These are phyloP conservation scores for Ferdinandea cuprea DNA, from an alignment of 2,888 invertebrate genomes.

Conservation along the genomic window DNA sequence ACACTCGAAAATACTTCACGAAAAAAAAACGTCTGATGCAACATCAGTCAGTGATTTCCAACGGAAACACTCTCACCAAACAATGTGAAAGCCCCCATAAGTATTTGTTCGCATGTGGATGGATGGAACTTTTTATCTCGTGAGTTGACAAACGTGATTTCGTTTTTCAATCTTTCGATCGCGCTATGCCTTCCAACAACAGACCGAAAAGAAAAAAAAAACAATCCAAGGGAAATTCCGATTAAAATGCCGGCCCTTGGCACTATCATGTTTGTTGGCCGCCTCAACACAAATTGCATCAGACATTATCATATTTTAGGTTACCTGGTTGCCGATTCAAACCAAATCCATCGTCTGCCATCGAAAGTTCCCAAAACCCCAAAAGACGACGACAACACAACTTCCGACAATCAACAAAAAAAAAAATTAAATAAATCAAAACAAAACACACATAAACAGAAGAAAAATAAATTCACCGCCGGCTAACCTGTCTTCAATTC, in stretches of 20 bases:
- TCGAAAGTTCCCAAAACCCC: constrained; percentile 48
- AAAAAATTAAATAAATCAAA: constrained; percentile 12
- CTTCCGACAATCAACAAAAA: constrained; percentile 28
- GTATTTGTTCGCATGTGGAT: not conserved
- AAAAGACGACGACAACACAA: constrained; percentile 40
- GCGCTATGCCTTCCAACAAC: too few relatives aligned
- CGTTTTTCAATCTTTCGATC: not conserved
- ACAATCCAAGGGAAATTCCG: not conserved
- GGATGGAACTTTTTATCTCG: constrained; percentile 16
- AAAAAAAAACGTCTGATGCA: constrained; percentile 49
- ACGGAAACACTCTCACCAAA: not conserved
- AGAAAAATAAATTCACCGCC: constrained; percentile 31
- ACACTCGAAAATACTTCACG: not conserved
- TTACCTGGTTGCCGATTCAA: constrained; percentile 31
- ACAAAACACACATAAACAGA: constrained; percentile 27
- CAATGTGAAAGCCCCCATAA: constrained; percentile 21
- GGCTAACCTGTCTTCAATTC: constrained; percentile 16
- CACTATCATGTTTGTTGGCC: not conserved
- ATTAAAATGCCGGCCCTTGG: not conserved
- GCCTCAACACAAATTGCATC: not conserved
- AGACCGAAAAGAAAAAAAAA: too few relatives aligned
- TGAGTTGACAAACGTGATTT: constrained; percentile 18
- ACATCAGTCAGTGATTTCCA: constrained; percentile 23
- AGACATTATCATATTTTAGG: constrained; percentile 28
- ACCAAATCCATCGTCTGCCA: constrained; percentile 1